phyloP scores from a whole-genome alignment of 2,888 invertebrate species.

The Morpho helenor region DNA sequence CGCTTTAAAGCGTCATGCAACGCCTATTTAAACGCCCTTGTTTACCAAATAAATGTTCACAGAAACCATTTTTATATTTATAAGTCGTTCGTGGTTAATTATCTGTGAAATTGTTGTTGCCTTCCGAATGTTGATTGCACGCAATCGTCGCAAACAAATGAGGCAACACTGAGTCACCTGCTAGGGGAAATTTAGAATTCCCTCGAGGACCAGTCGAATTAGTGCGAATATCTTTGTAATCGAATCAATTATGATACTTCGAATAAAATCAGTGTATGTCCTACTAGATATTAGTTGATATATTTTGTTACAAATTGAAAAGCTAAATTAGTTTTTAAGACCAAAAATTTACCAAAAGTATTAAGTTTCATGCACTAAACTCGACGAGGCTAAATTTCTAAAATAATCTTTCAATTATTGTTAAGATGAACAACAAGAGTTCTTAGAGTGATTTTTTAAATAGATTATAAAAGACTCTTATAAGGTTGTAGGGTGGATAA shows the following conservation, averaged over 20 bases:
- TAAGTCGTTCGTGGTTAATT: slow-evolving; percentile 26
- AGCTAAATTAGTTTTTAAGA: no score
- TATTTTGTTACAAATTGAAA: no score
- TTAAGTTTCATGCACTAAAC: no score
- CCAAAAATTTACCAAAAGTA: no score
- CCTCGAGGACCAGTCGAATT: slow-evolving; percentile 28
- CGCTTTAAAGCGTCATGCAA: slow-evolving; percentile 3
- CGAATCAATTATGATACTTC: background rate
- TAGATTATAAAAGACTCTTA: no score
- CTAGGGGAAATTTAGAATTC: slow-evolving; percentile 44
- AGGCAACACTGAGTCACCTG: slow-evolving; percentile 28
- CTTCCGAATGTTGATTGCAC: slow-evolving; percentile 34
- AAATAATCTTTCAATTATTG: no score
- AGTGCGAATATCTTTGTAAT: slow-evolving; percentile 1
- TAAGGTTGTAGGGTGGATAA: no score
- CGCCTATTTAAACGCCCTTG: slow-evolving; percentile 12
- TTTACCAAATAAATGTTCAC: slow-evolving; percentile 15
- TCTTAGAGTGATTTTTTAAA: no score
- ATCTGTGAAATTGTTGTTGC: slow-evolving; percentile 32
- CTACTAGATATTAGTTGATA: no score
- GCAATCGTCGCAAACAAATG: slow-evolving; percentile 34
- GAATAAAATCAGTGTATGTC: no score
- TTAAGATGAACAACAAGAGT: no score
- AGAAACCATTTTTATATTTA: slow-evolving; percentile 16
- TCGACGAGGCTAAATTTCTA: no score